A percentile compares a stretch with the other conserved stretches of the same genome.
Evolutionary conservation across 2,113 vertebrate species (phyloP).

Genomic region (Microcebus ravelobensis): DNA sequence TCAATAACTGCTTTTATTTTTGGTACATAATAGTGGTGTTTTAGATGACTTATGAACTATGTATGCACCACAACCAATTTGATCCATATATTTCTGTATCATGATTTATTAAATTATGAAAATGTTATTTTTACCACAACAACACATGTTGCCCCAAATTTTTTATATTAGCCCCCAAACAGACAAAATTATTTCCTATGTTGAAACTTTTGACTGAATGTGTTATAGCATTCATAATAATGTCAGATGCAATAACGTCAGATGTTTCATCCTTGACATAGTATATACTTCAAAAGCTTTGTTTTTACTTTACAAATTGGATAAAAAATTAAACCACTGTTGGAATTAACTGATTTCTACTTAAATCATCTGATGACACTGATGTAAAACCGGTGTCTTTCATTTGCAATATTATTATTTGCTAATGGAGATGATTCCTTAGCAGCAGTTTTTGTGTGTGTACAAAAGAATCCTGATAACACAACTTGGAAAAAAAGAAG

Average conservation of each 20-base stretch:
- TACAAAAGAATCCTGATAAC: background rate
- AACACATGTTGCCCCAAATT: background rate
- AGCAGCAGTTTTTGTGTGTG: background rate
- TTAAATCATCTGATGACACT: background rate
- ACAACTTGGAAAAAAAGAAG: background rate
- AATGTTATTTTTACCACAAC: background rate
- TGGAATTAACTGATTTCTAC: background rate
- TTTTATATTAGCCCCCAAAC: background rate
- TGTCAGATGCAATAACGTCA: background rate
- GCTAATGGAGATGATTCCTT: background rate
- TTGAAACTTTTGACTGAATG: background rate
- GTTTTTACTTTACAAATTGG: background rate
- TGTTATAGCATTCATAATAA: background rate
- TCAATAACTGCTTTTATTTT: background rate
- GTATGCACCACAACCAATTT: background rate
- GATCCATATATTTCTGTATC: background rate
- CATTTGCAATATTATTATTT: background rate
- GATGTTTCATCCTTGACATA: background rate
- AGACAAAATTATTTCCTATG: background rate
- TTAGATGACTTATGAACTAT: background rate
- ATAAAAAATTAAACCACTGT: background rate
- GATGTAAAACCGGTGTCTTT: background rate
- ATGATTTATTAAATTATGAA: background rate
- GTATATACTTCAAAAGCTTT: background rate
- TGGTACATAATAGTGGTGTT: background rate